Evolutionary conservation across 2,797 vertebrate species (phyloP), one percentile per base, ranked within the genome.

Genomic region (Nyctalus aviator): DNA sequence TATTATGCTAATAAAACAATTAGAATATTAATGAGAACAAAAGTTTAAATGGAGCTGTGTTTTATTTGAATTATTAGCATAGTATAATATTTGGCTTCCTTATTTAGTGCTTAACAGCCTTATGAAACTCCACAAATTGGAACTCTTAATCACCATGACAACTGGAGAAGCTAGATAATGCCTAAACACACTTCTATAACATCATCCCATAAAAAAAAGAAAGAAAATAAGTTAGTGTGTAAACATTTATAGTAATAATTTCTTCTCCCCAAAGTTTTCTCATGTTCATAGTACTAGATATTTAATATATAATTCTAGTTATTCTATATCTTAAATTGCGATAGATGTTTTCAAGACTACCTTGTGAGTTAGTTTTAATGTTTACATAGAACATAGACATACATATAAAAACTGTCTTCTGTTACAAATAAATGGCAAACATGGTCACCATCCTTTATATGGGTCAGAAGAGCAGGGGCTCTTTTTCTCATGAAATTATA

Each of bases 11-110:
- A 35, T 88, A 93, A 92, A 96, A 75, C 6, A 72, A 84, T 90
- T 94, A 94, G 92, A 95, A 93, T 88, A 90, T 25, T 95, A 90
- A 53, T 69, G 77, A 18, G 7, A 84, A n/a, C 8, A 90, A 87
- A 87, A 30, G 75, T 93, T 21, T 68, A 94, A 92, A 83, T 53
- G 17, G 23, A 84, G 4, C 7, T 73, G 2, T 32, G 17, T 8
- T 84, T 91, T 93, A 68, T 64, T 72, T 89, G 18, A 90, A 68
- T 91, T 93, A 84, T 71, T 84, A n/a, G 1, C 35, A 32, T 8
- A 90, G 3, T 23, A 77, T 50, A 92, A 69, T 48, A 89, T 75
- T 91, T 90, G 15, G 17, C 64, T 87, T 77, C 23, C 82, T 95
- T 69, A 53, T 84, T 89, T 77, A 95, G 11, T 91, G 6, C 14